Evolutionary conservation across 1,140 invertebrate genomes (phyloP), one percentile per base, ranked within the genome.

Genomic region (Melanaphis sacchari): DNA sequence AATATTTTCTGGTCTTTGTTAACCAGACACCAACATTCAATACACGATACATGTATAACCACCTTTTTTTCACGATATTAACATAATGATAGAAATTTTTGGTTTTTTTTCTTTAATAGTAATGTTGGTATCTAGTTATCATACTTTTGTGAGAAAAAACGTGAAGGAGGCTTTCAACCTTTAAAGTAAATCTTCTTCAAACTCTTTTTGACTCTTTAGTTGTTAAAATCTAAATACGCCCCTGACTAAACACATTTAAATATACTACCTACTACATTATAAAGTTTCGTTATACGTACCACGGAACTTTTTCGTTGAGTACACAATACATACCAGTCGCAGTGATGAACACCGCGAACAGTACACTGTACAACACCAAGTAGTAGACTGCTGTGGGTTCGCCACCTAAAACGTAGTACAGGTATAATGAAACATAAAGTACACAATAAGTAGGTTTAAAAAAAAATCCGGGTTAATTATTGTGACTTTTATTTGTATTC

Each of bases 321-420:
- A 93, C 31, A 82, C 91, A 93, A 54, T 43, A 85, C 36, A 93
- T 84, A 38, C 91, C 81, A 24, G 81, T 41, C 24, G 26, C 46
- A 7, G 91, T 93, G 22, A 93, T 93, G 9, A 93, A 38, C 9
- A 93, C 46, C 22, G 81, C 81, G 43, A 93, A 93, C 8, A 93
- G 38, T 5, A 93, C 81, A 31, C 91, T 93, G 26, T 82, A 93
- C 18, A 93, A 40, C 36, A 93, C 76, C 76, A 93, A 52, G n/a
- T 93, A 93, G 22, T 93, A 93, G 21, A 93, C 66, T 82, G 76
- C 66, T 5, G 81, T 93, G 2, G 43, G n/a, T 52, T 93, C 38
- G 0, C 81, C 91, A 24, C 76, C 91, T 92, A 84, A 38, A 59
- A 38, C 21, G 36, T 15, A 76, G 11, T 31, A 59, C 54, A 59